phyloP scores from a whole-genome alignment of 2,888 invertebrate genomes.

The Thysanoteuthis rhombus region DNA sequence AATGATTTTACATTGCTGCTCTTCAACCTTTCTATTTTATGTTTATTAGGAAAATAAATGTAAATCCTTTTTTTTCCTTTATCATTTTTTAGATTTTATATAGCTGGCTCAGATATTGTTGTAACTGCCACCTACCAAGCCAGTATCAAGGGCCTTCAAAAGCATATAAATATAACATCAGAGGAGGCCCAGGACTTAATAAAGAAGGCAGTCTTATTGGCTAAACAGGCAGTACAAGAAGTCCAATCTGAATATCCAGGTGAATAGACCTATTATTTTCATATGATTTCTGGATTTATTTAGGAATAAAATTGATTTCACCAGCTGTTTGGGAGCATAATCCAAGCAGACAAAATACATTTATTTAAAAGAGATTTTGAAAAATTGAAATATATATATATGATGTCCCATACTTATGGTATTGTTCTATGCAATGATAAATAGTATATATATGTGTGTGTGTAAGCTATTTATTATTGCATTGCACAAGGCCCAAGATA shows the following conservation, averaged over 20 bases:
- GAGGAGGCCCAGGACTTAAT: slow-evolving; percentile 80
- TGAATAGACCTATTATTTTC: background rate
- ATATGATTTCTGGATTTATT: too few relatives aligned
- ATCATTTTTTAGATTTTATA: slow-evolving; percentile 66
- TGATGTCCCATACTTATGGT: too few relatives aligned
- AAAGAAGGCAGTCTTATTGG: slow-evolving; percentile 78
- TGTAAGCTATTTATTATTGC: too few relatives aligned
- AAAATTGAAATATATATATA: too few relatives aligned
- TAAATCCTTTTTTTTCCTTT: background rate
- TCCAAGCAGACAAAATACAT: too few relatives aligned
- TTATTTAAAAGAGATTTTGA: too few relatives aligned
- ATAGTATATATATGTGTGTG: too few relatives aligned
- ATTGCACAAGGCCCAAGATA: too few relatives aligned
- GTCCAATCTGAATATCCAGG: slow-evolving; percentile 37
- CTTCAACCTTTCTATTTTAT: background rate
- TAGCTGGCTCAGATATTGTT: slow-evolving; percentile 87
- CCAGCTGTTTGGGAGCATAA: too few relatives aligned
- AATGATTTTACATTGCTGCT: background rate
- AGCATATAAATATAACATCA: slow-evolving; percentile 77
- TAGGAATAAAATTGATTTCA: too few relatives aligned
- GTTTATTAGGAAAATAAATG: background rate
- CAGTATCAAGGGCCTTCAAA: slow-evolving; percentile 77
- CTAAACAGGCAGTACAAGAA: slow-evolving; percentile 77
- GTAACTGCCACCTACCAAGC: slow-evolving; percentile 92
- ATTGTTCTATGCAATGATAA: too few relatives aligned